Base-by-base conservation (phyloP, 2,888 invertebrate species). In the Endomychus coccineus region DNA sequence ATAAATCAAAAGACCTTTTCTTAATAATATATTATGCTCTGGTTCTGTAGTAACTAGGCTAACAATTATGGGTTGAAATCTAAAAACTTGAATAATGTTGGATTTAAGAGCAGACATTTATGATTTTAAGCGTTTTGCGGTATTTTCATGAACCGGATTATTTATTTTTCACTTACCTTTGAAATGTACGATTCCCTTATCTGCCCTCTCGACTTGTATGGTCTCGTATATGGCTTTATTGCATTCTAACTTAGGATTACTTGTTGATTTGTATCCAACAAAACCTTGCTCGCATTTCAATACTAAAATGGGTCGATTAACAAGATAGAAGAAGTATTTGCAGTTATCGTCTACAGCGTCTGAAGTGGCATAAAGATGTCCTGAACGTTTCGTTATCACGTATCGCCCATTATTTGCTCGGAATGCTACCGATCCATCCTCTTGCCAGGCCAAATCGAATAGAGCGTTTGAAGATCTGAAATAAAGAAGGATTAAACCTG, bases 281-380 rank as follows among this genome's bases (percentile, higher is more conserved):
- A 92, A 95, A 24, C 96, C 96, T 68, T 91, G 91, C 61, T 95
- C 94, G 61, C 88, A 87, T 69, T 92, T 90, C 57, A 96, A 71
- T 55, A 96, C 91, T 61, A 96, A 71, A 59, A 92, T 87, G 4
- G 95, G 94, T 60, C 88, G 79, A 73, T 92, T 92, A 61, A 91
- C 89, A 57, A 92, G 79, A 61, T 91, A 91, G 74, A 95, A 90
- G 71, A 80, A 87, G 69, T 91, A 95, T 69, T 88, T 88, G 73
- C 90, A 88, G 58, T 83, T 86, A 51, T 89, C 89, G 49, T 87
- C 86, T 45, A 84, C 79, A 42, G 72, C 63, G 64, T 88, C 90
- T 1, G 83, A 78, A 66, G 85, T 88, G 54, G 90, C 94, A 69
- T 87, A 88, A 47, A 95, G 75, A 65, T 91, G 91, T 7, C 95